Base-by-base conservation (phyloP, 2,888 invertebrate genomes). In the Mamestra brassicae region DNA sequence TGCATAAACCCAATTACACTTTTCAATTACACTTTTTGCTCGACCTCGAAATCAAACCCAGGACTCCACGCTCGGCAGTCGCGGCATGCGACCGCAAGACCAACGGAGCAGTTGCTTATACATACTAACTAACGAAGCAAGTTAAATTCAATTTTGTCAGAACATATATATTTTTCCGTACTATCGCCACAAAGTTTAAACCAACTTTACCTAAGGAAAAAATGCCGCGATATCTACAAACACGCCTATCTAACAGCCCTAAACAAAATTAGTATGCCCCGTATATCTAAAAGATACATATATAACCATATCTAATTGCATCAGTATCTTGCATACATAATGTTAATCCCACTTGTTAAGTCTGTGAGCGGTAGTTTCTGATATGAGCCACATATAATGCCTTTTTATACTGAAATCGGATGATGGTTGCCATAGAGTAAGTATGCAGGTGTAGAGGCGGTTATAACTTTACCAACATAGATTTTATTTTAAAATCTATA, bases 301-400 rank as follows among this genome's bases (percentile, higher is more conserved):
- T 47, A 76, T 78, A 82, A 80, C 75, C 69, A 68, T 78, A 84
- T 83, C 80, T 83, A 84, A 86, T 83, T 81, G 78, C 84, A 81
- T 79, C 74, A 64, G 65, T 79, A 76, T 67, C 71, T 63, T 36
- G 54, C 72, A 78, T 85, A 47, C 78, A 75, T 77, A 87, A 77
- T 84, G 78, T 81, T 75, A 86, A 85, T 78, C 71, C 80, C 38
- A 78, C 76, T 86, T 80, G 78, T 62, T 72, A 71, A 85, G 81
- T 80, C 84, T 26, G 71, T 64, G 64, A 76, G 61, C 71, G 71
- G 60, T 57, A 73, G 76, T 74, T 64, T 74, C 66, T 66, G 83
- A 84, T 84, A 85, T 74, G 67, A 78, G 73, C 17, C 75, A 50
- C 67, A 66, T 82, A 74, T 77, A 81, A 83, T 78, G 75, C 73